Base-by-base conservation (phyloP, 1,140 invertebrate genomes). In the Contarinia nasturtii region DNA sequence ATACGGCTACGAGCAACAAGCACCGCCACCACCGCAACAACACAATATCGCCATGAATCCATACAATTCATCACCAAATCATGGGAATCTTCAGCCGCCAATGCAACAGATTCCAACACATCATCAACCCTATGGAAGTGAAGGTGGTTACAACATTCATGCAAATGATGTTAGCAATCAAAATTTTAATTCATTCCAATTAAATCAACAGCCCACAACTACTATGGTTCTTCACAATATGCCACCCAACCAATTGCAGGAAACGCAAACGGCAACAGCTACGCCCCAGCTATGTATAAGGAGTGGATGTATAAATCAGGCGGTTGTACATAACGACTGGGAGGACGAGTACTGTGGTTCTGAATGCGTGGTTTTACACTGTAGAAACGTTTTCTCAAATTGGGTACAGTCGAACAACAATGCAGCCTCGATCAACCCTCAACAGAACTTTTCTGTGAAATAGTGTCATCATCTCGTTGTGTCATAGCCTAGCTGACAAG, bases 271-370 rank as follows among this genome's bases (percentile, higher is more conserved):
- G 22, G 36, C 45, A 38, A 34, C 45, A 46, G 17, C 37, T 34
- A 46, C 34, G 18, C 17, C 27, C 50, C 75, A 79, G 54, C 74
- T 77, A 43, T 94, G 88, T 69, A 83, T 89, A 54, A 77, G 90
- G 48, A 80, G 84, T 57, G 90, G 91, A 44, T 96, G 91, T 65
- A 77, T 76, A 27, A 95, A 95, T 67, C 77, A 78, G 37, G 88
- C 89, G 41, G 80, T 93, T 52, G 77, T 87, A 38, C 93, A 87
- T 67, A 79, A 82, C 45, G 89, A 93, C 66, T 96, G 91, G 91
- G 91, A 95, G 63, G 85, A 91, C 62, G 90, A 95, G 67, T 97
- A 94, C 65, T 97, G 92, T 68, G 91, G 86, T 64, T 93, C 92
- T 69, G 90, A 96, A 63, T 97, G 92, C 71, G 91, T 94, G 50